These are phyloP conservation scores for Panzeria rudis DNA, from an alignment of 2,888 invertebrate species.

Conservation along the genomic window DNA sequence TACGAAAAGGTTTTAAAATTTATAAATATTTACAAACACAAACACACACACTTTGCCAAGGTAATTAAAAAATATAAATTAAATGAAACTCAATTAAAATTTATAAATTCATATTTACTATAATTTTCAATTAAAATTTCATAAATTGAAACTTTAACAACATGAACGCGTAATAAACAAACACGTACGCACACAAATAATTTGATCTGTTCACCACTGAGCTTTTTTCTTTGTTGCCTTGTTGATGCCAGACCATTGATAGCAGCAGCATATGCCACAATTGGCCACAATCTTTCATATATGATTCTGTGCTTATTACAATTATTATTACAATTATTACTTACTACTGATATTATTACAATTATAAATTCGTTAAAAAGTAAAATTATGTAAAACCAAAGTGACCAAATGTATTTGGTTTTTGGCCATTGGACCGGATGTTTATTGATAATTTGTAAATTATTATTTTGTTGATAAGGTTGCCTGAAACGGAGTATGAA, in stretches of 20 bases:
- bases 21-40: conserved; percentile 44
- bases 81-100: conserved; percentile 73
- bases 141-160: conserved; percentile 64
- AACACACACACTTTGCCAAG: conserved; percentile 21
- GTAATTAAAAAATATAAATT: conserved; percentile 68
- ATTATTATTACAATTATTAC: conserved; percentile 46
- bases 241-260: conserved; percentile 70
- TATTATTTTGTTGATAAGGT: conserved; percentile 70
- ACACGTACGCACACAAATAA: neutral
- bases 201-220: conserved; percentile 36
- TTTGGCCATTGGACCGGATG: conserved; percentile 62
- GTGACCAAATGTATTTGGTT: conserved; percentile 60
- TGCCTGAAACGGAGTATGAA: conserved; percentile 66
- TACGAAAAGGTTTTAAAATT: conserved; percentile 49
- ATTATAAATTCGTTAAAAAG: conserved; percentile 46
- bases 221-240: neutral
- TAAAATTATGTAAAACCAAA: conserved; percentile 58
- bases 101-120: conserved; percentile 65
- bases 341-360: conserved; percentile 50
- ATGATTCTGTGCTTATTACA: conserved; percentile 49
- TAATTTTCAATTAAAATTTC: conserved; percentile 72
- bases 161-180: neutral
- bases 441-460: conserved; percentile 73
- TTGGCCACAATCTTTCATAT: conserved; percentile 40
- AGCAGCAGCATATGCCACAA: conserved; percentile 64